Percentiles rank a stretch among this genome's conserved stretches.
phyloP scores from a whole-genome alignment of 1,140 invertebrate species.

The Trichoplusia ni region DNA sequence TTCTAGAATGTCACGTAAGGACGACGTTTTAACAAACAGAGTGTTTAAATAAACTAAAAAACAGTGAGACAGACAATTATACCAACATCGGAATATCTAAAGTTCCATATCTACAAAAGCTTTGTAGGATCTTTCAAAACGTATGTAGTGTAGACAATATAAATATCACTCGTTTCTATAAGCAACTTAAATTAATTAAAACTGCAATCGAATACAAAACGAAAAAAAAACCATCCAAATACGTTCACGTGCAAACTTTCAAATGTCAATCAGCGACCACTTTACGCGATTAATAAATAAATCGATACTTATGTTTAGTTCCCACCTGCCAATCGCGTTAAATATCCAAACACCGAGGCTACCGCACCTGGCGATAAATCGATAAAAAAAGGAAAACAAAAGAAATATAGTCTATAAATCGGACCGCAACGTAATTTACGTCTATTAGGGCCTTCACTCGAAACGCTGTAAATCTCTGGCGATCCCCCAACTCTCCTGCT shows the following conservation, averaged over 20 bases:
- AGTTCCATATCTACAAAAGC: too few relatives aligned
- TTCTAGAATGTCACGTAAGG: too few relatives aligned
- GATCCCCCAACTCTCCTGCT: constrained; percentile 61
- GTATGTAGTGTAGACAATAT: too few relatives aligned
- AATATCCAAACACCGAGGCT: constrained; percentile 12
- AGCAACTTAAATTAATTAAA: too few relatives aligned
- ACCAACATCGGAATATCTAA: too few relatives aligned
- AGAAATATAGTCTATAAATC: constrained; percentile 71
- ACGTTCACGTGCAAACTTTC: not conserved
- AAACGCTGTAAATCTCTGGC: constrained; percentile 66
- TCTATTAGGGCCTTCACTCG: constrained; percentile 70
- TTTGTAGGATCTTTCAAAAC: too few relatives aligned
- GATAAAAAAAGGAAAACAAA: constrained; percentile 57
- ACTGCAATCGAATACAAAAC: too few relatives aligned
- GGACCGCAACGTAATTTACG: constrained; percentile 71
- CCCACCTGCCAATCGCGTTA: not conserved
- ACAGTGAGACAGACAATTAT: too few relatives aligned
- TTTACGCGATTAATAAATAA: constrained; percentile 11
- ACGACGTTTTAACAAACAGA: too few relatives aligned
- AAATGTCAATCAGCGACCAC: constrained; percentile 4
- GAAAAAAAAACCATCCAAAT: too few relatives aligned
- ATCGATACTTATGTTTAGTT: not conserved
- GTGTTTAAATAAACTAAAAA: too few relatives aligned
- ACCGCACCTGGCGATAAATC: constrained; percentile 59
- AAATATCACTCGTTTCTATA: too few relatives aligned